These are phyloP conservation scores for Poecilobothrus nobilitatus DNA, from an alignment of 2,888 invertebrate genomes.

Conservation along the genomic window DNA sequence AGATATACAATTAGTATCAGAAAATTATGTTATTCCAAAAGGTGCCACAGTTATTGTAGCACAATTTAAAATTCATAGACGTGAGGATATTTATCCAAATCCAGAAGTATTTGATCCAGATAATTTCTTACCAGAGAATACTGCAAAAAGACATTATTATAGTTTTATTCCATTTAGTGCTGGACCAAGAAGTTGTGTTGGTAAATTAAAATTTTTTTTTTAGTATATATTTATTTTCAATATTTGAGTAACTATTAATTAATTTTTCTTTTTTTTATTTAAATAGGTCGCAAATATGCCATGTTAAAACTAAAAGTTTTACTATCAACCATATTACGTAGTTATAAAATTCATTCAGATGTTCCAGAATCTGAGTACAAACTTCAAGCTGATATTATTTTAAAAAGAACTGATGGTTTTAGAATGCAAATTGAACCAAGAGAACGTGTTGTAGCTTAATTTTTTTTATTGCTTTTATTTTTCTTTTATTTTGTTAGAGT, in stretches of 20 bases:
- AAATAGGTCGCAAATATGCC: slow-evolving; percentile 63
- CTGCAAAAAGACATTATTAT: slow-evolving; percentile 67
- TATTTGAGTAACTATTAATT: background rate
- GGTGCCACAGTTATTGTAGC: slow-evolving; percentile 61
- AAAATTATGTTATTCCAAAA: slow-evolving; percentile 57
- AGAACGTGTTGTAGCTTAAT: background rate
- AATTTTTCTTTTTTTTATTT: slow-evolving; percentile 7
- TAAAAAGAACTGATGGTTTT: slow-evolving; percentile 67
- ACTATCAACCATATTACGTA: slow-evolving; percentile 61
- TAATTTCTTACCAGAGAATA: slow-evolving; percentile 68
- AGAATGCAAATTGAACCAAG: slow-evolving; percentile 59
- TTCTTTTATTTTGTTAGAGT: too few relatives aligned
- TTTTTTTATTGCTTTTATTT: background rate
- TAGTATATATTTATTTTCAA: background rate
- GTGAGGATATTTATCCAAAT: slow-evolving; percentile 56
- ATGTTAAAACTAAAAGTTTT: slow-evolving; percentile 67
- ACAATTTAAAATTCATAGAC: slow-evolving; percentile 60
- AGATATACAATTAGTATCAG: slow-evolving; percentile 57
- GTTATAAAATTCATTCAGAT: slow-evolving; percentile 55
- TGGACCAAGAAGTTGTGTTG: slow-evolving; percentile 71
- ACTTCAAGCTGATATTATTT: slow-evolving; percentile 63
- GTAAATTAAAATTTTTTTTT: slow-evolving; percentile 33
- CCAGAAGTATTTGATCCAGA: slow-evolving; percentile 68
- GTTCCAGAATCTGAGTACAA: slow-evolving; percentile 58
- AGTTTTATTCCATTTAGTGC: slow-evolving; percentile 74